Percentiles rank a stretch among this genome's conserved stretches.
phyloP scores from a whole-genome alignment of 2,797 vertebrate genomes.

The Lithobates sylvaticus region DNA sequence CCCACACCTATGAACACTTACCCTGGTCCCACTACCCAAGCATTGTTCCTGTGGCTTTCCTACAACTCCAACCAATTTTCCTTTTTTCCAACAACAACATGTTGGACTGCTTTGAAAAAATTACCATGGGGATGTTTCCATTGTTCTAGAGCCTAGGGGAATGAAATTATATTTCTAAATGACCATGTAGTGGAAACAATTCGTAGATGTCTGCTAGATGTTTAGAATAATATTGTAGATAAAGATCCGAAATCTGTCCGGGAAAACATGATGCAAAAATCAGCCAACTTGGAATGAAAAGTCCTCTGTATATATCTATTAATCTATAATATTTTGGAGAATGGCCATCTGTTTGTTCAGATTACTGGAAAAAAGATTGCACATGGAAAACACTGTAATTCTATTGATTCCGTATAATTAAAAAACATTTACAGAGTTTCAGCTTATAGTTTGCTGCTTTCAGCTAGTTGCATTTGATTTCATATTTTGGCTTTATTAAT shows the following conservation, averaged over 20 bases:
- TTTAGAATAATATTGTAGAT: neutral
- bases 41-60: neutral
- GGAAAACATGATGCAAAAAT: neutral
- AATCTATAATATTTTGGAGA: neutral
- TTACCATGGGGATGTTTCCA: neutral
- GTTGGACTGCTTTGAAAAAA: neutral
- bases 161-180: neutral
- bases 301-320: neutral
- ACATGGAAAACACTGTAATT: neutral
- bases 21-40: neutral
- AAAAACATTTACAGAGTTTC: neutral
- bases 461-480: too few relatives aligned
- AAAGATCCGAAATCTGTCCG: neutral
- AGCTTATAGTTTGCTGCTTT: too few relatives aligned
- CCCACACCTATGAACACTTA: neutral
- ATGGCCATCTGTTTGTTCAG: neutral
- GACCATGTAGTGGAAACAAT: neutral
- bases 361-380: neutral
- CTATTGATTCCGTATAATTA: neutral
- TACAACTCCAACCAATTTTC: neutral
- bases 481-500: too few relatives aligned
- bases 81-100: neutral
- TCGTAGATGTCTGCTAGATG: neutral
- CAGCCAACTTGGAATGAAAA: neutral
- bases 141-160: neutral